phyloP scores from a whole-genome alignment of 2,113 vertebrate species.

The Barnardius zonarius region DNA sequence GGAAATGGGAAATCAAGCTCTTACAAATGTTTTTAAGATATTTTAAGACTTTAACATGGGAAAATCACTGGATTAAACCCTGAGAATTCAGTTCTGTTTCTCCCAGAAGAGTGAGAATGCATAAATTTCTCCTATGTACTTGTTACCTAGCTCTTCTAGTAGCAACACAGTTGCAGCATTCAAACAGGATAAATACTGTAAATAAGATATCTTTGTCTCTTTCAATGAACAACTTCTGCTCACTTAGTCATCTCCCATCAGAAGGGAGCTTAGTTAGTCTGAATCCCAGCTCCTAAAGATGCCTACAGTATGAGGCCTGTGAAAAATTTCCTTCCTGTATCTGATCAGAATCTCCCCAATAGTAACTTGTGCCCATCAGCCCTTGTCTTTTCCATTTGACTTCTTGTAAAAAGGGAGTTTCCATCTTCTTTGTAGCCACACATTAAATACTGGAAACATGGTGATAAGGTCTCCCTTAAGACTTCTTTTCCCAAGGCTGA shows the following conservation, averaged over 20 bases:
- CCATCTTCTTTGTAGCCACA: not conserved
- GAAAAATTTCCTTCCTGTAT: not conserved
- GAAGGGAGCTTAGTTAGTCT: not conserved
- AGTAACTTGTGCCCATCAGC: not conserved
- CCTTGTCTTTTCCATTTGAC: not conserved
- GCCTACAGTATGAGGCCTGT: fast-evolving
- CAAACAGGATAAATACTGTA: not conserved
- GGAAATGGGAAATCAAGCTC: not conserved
- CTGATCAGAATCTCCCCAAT: not conserved
- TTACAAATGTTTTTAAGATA: not conserved
- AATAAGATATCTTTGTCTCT: not conserved
- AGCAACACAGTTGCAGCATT: not conserved
- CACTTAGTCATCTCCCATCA: not conserved
- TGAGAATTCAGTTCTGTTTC: not conserved
- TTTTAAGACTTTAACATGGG: not conserved
- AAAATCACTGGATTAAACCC: not conserved
- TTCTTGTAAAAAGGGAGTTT: not conserved
- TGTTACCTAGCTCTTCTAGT: not conserved
- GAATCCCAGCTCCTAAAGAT: not conserved
- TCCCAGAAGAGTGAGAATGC: not conserved
- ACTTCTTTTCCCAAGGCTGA: not conserved
- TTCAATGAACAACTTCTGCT: not conserved
- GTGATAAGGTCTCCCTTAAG: not conserved
- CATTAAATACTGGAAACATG: not conserved
- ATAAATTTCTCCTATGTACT: not conserved